These are phyloP conservation scores for Ostrea edulis DNA, from an alignment of 1,140 invertebrate genomes.

Conservation along the genomic window DNA sequence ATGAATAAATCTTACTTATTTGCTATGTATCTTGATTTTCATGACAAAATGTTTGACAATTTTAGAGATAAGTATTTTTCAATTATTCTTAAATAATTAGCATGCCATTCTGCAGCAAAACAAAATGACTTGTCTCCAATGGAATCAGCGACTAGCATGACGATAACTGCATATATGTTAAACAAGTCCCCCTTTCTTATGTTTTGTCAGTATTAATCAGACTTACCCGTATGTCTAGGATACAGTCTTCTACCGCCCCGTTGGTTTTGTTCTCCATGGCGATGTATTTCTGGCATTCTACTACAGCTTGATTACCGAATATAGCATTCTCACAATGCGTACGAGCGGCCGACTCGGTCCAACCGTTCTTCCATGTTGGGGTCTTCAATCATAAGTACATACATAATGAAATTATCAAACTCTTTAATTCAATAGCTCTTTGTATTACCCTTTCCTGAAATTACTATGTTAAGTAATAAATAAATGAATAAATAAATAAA, in stretches of 20 bases:
- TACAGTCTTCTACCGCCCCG: neutral
- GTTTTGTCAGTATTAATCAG: neutral
- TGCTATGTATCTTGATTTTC: neutral
- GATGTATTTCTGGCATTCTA: neutral
- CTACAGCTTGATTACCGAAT: neutral
- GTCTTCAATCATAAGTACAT: neutral
- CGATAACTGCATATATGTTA: too few relatives aligned
- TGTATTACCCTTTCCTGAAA: too few relatives aligned
- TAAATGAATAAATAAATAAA: too few relatives aligned
- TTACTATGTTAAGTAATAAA: too few relatives aligned
- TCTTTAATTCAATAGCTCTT: neutral
- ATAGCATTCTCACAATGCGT: neutral
- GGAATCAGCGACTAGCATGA: too few relatives aligned
- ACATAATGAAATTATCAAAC: neutral
- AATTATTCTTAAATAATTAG: too few relatives aligned
- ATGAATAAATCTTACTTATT: neutral
- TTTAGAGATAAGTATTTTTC: too few relatives aligned
- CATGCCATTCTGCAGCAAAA: too few relatives aligned
- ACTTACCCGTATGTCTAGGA: slow-evolving; percentile 6
- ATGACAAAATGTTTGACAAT: too few relatives aligned
- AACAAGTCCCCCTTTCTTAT: too few relatives aligned
- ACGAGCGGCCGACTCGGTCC: neutral
- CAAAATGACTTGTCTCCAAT: too few relatives aligned
- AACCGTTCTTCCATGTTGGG: neutral
- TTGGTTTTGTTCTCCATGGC: neutral